Evolutionary conservation across 2,113 vertebrate genomes (phyloP).

Genomic region (Ondatra zibethicus): DNA sequence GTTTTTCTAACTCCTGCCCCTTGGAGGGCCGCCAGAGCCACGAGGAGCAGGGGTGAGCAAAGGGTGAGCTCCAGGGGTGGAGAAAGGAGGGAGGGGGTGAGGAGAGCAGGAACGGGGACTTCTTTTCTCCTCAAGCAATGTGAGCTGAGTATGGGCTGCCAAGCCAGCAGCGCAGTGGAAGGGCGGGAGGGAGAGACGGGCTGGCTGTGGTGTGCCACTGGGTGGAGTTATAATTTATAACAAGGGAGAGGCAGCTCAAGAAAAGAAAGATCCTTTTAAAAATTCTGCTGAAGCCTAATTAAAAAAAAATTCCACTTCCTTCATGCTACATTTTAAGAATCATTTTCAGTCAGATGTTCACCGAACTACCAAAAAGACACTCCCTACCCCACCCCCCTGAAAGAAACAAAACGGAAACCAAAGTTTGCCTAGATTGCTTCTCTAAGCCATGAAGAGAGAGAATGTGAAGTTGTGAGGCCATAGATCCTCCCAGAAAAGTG

Average conservation of each 20-base stretch:
- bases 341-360: conserved; percentile 66
- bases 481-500: conserved; percentile 39
- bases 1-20: not conserved
- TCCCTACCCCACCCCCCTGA: not conserved
- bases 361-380: conserved; percentile 9
- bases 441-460: conserved; percentile 48
- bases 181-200: not conserved
- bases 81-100: conserved; percentile 20
- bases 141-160: not conserved
- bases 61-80: not conserved
- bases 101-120: not conserved
- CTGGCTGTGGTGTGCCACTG: conserved; percentile 69
- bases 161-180: conserved; percentile 38
- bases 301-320: conserved; percentile 76
- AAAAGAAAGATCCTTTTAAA: conserved; percentile 79
- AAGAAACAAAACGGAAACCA: not conserved
- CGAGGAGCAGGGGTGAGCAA: not conserved
- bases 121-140: not conserved
- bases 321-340: conserved; percentile 73
- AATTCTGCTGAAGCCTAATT: conserved; percentile 74
- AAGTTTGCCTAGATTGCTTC: not conserved
- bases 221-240: conserved; percentile 75
- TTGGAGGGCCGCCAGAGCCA: not conserved
- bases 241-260: conserved; percentile 74
- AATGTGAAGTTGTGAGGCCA: conserved; percentile 12